Conservation (phyloP, 2,888 invertebrate genomes). For the Caenorhabditis sp. region DNA sequence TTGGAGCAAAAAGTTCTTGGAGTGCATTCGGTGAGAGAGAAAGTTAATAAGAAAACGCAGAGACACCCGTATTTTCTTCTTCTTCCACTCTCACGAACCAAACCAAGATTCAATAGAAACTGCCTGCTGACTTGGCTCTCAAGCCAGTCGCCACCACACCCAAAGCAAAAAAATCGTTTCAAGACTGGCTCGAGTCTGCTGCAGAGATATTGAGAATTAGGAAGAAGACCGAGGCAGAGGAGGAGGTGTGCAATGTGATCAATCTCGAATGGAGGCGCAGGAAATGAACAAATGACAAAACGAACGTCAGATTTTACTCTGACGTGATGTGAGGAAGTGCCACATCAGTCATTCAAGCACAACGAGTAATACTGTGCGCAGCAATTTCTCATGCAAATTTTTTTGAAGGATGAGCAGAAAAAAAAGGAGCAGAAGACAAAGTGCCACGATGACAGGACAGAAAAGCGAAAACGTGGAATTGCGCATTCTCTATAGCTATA, state of each 20-base stretch:
- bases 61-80: slow-evolving; percentile 4
- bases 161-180: slow-evolving; percentile 25
- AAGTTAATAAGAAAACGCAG: slow-evolving; percentile 42
- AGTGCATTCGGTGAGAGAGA: slow-evolving; percentile 41
- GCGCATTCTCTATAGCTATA: too few relatives aligned
- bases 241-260: slow-evolving; percentile 11
- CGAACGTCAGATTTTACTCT: slow-evolving; percentile 8
- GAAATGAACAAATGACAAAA: slow-evolving; percentile 19
- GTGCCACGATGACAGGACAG: too few relatives aligned
- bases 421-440: background rate
- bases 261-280: slow-evolving; percentile 40
- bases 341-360: slow-evolving; percentile 37
- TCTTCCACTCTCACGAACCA: slow-evolving; percentile 13
- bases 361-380: slow-evolving; percentile 21
- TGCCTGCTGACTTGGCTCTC: slow-evolving; percentile 10
- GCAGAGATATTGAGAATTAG: slow-evolving; percentile 14
- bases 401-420: too few relatives aligned
- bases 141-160: background rate
- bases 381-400: slow-evolving; percentile 14
- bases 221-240: slow-evolving; percentile 12
- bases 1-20: slow-evolving; percentile 16
- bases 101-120: slow-evolving; percentile 30
- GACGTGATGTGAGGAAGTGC: slow-evolving; percentile 20
- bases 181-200: background rate
- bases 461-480: too few relatives aligned